Base-by-base conservation (phyloP, 30 jellyfish, hydroid and myxozoan species). In the Cassiopea xamachana region DNA sequence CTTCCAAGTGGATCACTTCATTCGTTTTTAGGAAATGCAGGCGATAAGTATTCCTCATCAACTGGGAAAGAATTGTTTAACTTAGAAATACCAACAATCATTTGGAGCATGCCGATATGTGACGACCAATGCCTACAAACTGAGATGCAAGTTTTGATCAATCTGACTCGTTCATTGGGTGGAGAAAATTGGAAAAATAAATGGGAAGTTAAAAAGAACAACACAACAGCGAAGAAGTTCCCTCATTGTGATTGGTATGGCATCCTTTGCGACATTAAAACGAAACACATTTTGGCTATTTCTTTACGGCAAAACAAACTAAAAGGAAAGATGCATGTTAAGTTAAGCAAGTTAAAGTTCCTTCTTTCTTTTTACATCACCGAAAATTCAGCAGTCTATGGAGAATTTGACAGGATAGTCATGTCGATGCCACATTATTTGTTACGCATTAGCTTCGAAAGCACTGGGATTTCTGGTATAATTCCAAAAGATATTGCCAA, bases 191-290 rank as follows among this genome's bases (percentile, higher is more conserved):
- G 95, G 95, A 44, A n/a, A 1, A 69, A 7, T 49, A 81, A 64
- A 44, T 58, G 91, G 81, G 62, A 88, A 48, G 44, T 75, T 68
- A 50, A 75, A 2, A 5, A 5, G 12, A 43, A 43, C 27, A 6
- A 43, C 10, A 15, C 58, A 71, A 6, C 55, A 71, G 1, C 16
- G 16, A 10, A 12, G 7, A 86, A 75, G 18, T 55, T 62, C 44
- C 14, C 77, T 18, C 95, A 88, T 47, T 88, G 95, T 50, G 69
- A 79, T 15, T 88, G 95, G 95, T 74, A 44, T 55, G 95, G 95
- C 9, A 67, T 88, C 45, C 47, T 88, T 15, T 88, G 95, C 70
- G 84, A 81, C 73, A 47, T 13, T 55, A 14, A 46, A 18, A 73
- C 91, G 9, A 82, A 61, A 67, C 91, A 69, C 51, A 84, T 88